These are phyloP conservation scores for Diuraphis noxia DNA, from an alignment of 1,140 invertebrate species.

Conservation along the genomic window DNA sequence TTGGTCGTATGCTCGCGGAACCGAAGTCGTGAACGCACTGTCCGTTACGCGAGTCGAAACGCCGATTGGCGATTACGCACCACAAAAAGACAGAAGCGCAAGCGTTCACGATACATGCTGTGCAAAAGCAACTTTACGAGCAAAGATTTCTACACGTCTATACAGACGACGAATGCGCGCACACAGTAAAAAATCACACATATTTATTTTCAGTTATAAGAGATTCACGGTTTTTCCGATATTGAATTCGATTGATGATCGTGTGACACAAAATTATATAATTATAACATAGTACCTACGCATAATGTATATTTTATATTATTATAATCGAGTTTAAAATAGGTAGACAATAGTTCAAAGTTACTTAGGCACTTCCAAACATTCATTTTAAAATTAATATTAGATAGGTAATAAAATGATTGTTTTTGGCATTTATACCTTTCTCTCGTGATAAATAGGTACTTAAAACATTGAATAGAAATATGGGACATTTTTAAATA, in stretches of 20 bases:
- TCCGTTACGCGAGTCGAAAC: background rate
- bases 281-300: background rate
- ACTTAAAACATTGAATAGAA: background rate
- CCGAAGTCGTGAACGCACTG: slow-evolving; percentile 28
- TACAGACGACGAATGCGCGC: background rate
- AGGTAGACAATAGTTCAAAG: too few species aligned
- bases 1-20: background rate
- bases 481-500: background rate
- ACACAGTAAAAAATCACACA: background rate
- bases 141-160: background rate
- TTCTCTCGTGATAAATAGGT: too few species aligned
- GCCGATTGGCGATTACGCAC: background rate
- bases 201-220: background rate
- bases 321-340: background rate
- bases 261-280: background rate
- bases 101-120: background rate
- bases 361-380: too few species aligned
- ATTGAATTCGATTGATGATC: background rate
- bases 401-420: too few species aligned
- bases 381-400: background rate
- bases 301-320: background rate
- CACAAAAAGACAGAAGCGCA: background rate
- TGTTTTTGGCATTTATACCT: background rate
- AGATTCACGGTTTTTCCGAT: background rate
- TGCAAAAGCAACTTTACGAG: background rate